phyloP scores from a whole-genome alignment of 2,888 invertebrate genomes.

The Smittia aterrima region DNA sequence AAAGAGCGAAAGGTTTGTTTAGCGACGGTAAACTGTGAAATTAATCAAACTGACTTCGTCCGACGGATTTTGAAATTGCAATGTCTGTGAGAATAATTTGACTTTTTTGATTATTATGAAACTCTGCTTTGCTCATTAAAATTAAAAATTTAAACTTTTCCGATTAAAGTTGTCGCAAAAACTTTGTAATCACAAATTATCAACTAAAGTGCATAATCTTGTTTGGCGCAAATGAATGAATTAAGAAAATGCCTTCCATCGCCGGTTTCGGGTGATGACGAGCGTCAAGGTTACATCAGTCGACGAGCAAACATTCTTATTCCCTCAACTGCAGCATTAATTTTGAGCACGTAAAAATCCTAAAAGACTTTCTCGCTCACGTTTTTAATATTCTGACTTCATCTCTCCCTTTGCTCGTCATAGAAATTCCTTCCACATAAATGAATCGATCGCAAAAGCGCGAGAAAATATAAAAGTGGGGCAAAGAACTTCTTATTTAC shows the following conservation, averaged over 20 bases:
- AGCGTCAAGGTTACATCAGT: not conserved
- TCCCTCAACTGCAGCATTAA: conserved; percentile 23
- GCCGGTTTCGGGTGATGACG: not conserved
- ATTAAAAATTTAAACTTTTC: too few species aligned
- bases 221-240: not conserved
- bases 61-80: too few species aligned
- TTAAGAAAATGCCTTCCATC: not conserved
- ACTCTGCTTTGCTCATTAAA: too few species aligned
- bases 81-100: too few species aligned
- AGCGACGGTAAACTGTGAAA: not conserved
- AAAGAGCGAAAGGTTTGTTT: not conserved
- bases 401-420: not conserved
- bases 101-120: too few species aligned
- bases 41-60: not conserved
- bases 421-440: not conserved
- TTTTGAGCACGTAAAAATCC: conserved; percentile 35
- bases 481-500: conserved; percentile 37
- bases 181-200: too few species aligned
- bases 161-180: too few species aligned
- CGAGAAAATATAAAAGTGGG: conserved; percentile 21
- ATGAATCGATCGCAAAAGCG: not conserved
- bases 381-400: not conserved
- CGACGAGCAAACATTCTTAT: not conserved
- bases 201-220: too few species aligned
- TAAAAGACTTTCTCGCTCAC: conserved; percentile 10